A percentile compares a stretch with the other conserved stretches of the same genome.
phyloP scores from a whole-genome alignment of 2,797 vertebrate species.

The Lophius americanus region DNA sequence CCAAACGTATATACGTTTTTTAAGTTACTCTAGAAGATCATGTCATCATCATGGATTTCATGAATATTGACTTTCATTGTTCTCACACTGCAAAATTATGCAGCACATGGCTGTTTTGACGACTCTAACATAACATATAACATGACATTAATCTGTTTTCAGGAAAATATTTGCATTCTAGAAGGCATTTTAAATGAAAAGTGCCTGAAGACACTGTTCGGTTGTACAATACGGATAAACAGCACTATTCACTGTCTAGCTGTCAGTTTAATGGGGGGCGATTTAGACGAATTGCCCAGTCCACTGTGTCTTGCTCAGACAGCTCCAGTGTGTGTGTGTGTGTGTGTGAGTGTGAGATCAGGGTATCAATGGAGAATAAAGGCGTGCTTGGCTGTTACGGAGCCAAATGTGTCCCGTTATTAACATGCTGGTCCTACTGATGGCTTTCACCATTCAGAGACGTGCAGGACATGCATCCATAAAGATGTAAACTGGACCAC shows the following conservation, averaged over 20 bases:
- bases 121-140: neutral
- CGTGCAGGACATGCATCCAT: constrained; percentile 24
- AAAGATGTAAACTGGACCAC: constrained; percentile 18
- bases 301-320: constrained; percentile 65
- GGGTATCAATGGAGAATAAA: constrained; percentile 62
- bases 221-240: constrained; percentile 45
- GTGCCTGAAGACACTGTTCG: constrained; percentile 27
- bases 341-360: constrained; percentile 36
- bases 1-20: neutral
- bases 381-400: constrained; percentile 50
- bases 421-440: constrained; percentile 65
- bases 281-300: constrained; percentile 52
- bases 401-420: constrained; percentile 66
- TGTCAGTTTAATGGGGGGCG: constrained; percentile 66
- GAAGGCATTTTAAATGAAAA: constrained; percentile 13
- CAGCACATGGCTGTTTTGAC: neutral
- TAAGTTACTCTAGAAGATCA: neutral
- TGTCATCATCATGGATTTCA: neutral
- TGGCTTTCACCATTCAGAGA: constrained; percentile 27
- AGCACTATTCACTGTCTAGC: constrained; percentile 36
- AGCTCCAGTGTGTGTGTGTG: constrained; percentile 53
- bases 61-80: neutral
- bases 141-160: neutral
- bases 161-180: constrained; percentile 13
- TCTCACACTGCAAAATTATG: neutral